Conservation (phyloP, 2,888 invertebrate genomes). For the Adineta ricciae region DNA sequence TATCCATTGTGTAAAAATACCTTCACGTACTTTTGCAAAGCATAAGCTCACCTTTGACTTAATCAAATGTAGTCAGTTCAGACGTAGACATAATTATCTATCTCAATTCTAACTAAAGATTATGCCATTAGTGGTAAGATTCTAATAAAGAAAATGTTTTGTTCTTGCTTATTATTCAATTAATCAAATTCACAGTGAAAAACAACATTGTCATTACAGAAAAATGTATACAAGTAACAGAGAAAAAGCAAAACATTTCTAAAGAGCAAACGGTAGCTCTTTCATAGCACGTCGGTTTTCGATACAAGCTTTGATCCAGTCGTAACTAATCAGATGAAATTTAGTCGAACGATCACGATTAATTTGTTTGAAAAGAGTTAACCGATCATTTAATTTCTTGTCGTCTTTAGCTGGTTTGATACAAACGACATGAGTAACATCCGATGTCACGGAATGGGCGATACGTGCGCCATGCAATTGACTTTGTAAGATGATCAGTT, state of each 20-base stretch:
- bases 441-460: neutral
- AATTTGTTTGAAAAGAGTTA: neutral
- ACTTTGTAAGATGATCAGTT: neutral
- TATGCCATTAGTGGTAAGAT: too few species aligned
- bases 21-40: too few species aligned
- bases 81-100: too few species aligned
- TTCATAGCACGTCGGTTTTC: neutral
- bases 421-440: slow-evolving; percentile 13
- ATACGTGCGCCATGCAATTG: neutral
- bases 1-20: too few species aligned
- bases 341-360: slow-evolving; percentile 8
- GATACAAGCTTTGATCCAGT: slow-evolving; percentile 13
- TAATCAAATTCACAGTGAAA: too few species aligned
- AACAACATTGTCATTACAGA: too few species aligned
- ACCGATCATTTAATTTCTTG: neutral
- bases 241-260: neutral
- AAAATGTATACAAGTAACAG: too few species aligned
- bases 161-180: too few species aligned
- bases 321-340: neutral
- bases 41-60: too few species aligned
- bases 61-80: too few species aligned
- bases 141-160: too few species aligned
- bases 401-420: neutral
- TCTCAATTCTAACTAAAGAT: too few species aligned
- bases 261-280: neutral